phyloP scores from a whole-genome alignment of 2,113 vertebrate species.

The Chaetorhynchus papuensis region DNA sequence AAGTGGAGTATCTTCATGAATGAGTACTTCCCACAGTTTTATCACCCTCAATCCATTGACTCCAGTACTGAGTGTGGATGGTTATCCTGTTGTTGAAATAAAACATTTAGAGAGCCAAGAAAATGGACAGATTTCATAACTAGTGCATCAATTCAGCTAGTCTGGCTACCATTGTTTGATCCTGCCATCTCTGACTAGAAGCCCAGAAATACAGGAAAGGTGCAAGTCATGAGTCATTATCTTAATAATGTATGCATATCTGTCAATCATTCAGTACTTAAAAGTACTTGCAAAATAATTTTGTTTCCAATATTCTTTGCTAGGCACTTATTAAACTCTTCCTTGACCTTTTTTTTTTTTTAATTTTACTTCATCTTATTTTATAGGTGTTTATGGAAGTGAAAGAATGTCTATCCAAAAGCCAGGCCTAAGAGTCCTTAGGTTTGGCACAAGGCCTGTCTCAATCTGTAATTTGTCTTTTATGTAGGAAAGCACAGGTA shows the following conservation, averaged over 20 bases:
- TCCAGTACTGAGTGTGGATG: background rate
- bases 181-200: background rate
- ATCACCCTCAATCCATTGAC: background rate
- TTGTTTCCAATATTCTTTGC: conserved; percentile 3
- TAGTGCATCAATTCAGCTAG: background rate
- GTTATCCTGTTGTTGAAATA: background rate
- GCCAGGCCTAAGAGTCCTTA: background rate
- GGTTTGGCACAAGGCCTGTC: background rate
- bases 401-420: background rate
- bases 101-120: background rate
- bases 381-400: background rate
- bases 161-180: background rate
- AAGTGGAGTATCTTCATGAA: background rate
- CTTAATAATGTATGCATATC: background rate
- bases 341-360: rapidly evolving
- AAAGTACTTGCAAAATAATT: background rate
- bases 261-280: background rate
- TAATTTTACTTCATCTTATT: background rate
- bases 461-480: conserved; percentile 16
- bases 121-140: background rate
- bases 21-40: background rate
- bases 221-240: background rate
- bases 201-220: background rate
- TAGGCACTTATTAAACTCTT: background rate
- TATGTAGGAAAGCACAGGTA: background rate